A percentile compares a stretch with the other conserved stretches of the same genome.
Evolutionary conservation across 2,888 invertebrate species (phyloP).

Genomic region (Lathronympha strigana): DNA sequence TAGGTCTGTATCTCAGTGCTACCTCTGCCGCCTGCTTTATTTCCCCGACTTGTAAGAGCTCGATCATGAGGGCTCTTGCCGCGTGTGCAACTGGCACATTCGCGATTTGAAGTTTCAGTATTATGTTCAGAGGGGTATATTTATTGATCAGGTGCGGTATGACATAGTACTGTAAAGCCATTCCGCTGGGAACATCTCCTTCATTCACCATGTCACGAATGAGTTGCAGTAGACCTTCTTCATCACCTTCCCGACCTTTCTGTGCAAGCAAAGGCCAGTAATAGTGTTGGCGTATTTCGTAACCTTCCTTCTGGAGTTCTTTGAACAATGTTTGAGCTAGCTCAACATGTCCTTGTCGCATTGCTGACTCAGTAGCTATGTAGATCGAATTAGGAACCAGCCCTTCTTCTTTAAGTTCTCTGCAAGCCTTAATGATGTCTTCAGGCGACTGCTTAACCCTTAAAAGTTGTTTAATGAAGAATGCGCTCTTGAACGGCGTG

Average conservation of each 20-base stretch:
- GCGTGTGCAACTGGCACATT: constrained; percentile 83
- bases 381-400: constrained; percentile 85
- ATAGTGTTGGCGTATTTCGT: constrained; percentile 89
- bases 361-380: constrained; percentile 86
- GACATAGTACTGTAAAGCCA: constrained; percentile 90
- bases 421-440: constrained; percentile 86
- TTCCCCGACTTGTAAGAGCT: constrained; percentile 83
- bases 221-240: constrained; percentile 85
- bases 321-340: constrained; percentile 86
- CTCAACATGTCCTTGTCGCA: constrained; percentile 83
- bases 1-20: constrained; percentile 83
- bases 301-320: constrained; percentile 85
- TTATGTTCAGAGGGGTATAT: constrained; percentile 82
- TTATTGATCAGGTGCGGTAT: constrained; percentile 87
- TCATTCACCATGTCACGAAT: constrained; percentile 86
- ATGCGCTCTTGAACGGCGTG: constrained; percentile 84
- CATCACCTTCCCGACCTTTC: constrained; percentile 83
- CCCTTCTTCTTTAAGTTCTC: constrained; percentile 83
- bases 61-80: constrained; percentile 85
- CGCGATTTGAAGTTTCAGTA: constrained; percentile 84
- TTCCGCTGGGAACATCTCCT: constrained; percentile 82
- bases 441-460: constrained; percentile 86
- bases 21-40: constrained; percentile 86
- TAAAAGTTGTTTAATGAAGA: constrained; percentile 90
- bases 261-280: constrained; percentile 93